These are phyloP conservation scores for Alcedo quadribrachys DNA, from an alignment of 2,797 vertebrate species.

Conservation along the genomic window DNA sequence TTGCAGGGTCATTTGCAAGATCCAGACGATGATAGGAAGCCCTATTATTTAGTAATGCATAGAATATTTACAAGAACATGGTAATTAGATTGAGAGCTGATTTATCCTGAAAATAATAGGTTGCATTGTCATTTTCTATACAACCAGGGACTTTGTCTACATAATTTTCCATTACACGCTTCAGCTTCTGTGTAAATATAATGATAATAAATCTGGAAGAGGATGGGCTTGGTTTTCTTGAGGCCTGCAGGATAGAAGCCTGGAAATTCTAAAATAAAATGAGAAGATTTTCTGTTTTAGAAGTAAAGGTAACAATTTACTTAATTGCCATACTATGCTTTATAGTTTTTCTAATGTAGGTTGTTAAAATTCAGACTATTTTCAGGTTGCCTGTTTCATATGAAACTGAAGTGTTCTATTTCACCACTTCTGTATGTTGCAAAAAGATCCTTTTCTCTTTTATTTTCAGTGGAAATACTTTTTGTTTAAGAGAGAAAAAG, in stretches of 20 bases:
- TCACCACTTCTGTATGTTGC: slow-evolving; percentile 58
- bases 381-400: not conserved
- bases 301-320: slow-evolving; percentile 28
- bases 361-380: slow-evolving; percentile 29
- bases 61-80: slow-evolving; percentile 24
- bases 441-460: slow-evolving; percentile 42
- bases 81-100: not conserved
- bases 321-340: slow-evolving; percentile 1
- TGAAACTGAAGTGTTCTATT: slow-evolving; percentile 50
- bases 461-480: slow-evolving; percentile 67
- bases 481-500: slow-evolving; percentile 37
- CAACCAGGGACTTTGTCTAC: not conserved
- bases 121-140: slow-evolving; percentile 1
- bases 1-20: not conserved
- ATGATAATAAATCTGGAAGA: not conserved
- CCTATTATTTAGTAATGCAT: not conserved
- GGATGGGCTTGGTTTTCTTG: not conserved
- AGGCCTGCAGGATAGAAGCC: not conserved
- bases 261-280: slow-evolving; percentile 6
- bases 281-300: not conserved
- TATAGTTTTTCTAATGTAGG: not conserved
- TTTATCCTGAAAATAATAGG: slow-evolving; percentile 36
- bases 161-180: not conserved
- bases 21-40: not conserved
- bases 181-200: not conserved